These are phyloP conservation scores for Drosophila nigritarsus DNA, from an alignment of 2,888 invertebrate genomes.

Conservation along the genomic window DNA sequence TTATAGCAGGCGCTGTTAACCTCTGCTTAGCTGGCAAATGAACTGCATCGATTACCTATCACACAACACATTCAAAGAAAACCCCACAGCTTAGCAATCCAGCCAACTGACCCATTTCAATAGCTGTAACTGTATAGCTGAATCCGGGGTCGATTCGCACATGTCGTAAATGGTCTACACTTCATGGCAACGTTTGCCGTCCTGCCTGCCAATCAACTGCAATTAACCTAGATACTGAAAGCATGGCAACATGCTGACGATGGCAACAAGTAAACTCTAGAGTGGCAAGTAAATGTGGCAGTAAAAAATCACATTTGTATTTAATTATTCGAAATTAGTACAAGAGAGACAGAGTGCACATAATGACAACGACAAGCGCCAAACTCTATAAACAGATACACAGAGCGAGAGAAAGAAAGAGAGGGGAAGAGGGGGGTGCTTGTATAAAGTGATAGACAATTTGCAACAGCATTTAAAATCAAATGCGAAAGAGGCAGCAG, in stretches of 20 bases:
- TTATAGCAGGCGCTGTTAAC: neutral
- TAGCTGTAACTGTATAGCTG: slow-evolving; percentile 38
- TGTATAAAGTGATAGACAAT: slow-evolving; percentile 17
- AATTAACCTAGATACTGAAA: slow-evolving; percentile 63
- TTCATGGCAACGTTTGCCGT: slow-evolving; percentile 48
- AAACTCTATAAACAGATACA: slow-evolving; percentile 4
- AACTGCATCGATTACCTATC: slow-evolving; percentile 37
- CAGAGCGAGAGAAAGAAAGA: accelerated
- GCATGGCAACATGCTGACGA: slow-evolving; percentile 14
- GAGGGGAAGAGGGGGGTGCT: neutral
- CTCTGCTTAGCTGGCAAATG: neutral
- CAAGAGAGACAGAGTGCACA: slow-evolving; percentile 38
- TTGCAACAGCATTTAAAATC: slow-evolving; percentile 44
- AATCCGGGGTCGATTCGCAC: slow-evolving; percentile 21
- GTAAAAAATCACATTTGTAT: slow-evolving; percentile 70
- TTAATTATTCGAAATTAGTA: slow-evolving; percentile 68
- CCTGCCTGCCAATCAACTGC: slow-evolving; percentile 48
- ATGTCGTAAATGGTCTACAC: slow-evolving; percentile 32
- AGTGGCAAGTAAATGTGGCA: slow-evolving; percentile 23
- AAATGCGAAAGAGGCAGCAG: slow-evolving; percentile 13
- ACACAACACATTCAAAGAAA: neutral
- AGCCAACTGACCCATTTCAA: slow-evolving; percentile 45
- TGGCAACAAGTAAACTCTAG: slow-evolving; percentile 56
- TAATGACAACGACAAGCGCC: slow-evolving; percentile 25
- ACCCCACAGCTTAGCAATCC: neutral